Conservation (phyloP, 2,113 vertebrate genomes). For the Salvelinus fontinalis region DNA sequence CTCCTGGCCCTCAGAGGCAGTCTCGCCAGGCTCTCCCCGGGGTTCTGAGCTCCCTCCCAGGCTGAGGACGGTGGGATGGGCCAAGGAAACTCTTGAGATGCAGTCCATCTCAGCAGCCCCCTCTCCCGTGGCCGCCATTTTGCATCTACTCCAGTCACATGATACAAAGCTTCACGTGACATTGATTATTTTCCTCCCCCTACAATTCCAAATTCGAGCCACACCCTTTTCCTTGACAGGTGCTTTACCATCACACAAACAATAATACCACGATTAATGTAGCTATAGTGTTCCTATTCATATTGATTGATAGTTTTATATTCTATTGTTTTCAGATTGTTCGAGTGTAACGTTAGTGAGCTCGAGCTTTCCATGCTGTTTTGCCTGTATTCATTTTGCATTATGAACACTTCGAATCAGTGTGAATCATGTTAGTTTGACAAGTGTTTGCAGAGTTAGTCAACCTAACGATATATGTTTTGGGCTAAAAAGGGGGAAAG, state of each 20-base stretch:
- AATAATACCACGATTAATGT: too few species aligned
- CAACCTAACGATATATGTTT: too few species aligned
- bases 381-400: too few species aligned
- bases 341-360: too few species aligned
- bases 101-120: slow-evolving; percentile 71
- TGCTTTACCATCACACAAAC: too few species aligned
- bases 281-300: too few species aligned
- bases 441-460: too few species aligned
- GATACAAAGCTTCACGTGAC: slow-evolving; percentile 68
- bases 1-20: slow-evolving; percentile 32
- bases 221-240: slow-evolving; percentile 48
- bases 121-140: slow-evolving; percentile 74
- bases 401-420: too few species aligned
- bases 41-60: background rate
- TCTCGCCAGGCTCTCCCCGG: slow-evolving; percentile 36
- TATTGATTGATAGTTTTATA: too few species aligned
- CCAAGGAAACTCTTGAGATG: slow-evolving; percentile 57
- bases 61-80: slow-evolving; percentile 35
- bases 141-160: slow-evolving; percentile 62
- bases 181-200: background rate
- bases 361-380: too few species aligned
- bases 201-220: slow-evolving; percentile 40
- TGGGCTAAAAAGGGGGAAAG: too few species aligned
- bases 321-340: too few species aligned
- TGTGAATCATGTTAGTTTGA: background rate